A percentile compares a stretch with the other conserved stretches of the same genome.
Conservation (phyloP, 2,888 invertebrate genomes). For the Aphidoletes aphidimyza region DNA sequence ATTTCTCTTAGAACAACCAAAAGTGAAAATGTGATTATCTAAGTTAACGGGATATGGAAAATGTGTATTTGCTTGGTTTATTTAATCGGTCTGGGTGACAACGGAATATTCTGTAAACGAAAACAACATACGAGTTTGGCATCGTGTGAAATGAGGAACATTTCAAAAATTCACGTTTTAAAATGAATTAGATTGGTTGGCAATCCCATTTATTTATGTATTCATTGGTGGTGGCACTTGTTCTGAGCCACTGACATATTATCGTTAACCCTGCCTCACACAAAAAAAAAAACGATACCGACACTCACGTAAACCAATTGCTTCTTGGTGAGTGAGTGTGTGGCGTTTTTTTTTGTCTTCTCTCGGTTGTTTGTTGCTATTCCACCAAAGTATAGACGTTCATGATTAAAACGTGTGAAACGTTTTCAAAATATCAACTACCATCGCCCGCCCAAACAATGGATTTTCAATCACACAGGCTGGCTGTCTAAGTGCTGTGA, state of each 20-base stretch:
- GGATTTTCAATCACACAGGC: conserved; percentile 28
- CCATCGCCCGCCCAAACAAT: background rate
- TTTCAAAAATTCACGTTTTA: background rate
- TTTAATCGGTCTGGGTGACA: no score
- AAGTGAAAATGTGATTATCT: background rate
- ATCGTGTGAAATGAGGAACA: background rate
- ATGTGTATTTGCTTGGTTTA: background rate
- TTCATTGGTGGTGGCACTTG: background rate
- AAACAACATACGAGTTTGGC: no score
- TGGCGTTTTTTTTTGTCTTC: no score
- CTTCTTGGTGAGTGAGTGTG: background rate
- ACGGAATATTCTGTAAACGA: no score
- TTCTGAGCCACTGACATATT: no score
- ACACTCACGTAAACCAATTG: conserved; percentile 10
- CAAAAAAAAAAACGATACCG: conserved; percentile 19
- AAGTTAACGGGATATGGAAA: background rate
- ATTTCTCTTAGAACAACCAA: background rate
- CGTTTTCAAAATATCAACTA: background rate
- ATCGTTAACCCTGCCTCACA: no score
- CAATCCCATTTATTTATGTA: background rate
- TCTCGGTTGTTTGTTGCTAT: no score
- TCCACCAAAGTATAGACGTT: background rate
- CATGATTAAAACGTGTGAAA: background rate
- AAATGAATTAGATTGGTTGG: background rate
- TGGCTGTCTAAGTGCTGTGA: background rate